phyloP scores from a whole-genome alignment of 2,888 invertebrate species.

The Pinctada fucata region DNA sequence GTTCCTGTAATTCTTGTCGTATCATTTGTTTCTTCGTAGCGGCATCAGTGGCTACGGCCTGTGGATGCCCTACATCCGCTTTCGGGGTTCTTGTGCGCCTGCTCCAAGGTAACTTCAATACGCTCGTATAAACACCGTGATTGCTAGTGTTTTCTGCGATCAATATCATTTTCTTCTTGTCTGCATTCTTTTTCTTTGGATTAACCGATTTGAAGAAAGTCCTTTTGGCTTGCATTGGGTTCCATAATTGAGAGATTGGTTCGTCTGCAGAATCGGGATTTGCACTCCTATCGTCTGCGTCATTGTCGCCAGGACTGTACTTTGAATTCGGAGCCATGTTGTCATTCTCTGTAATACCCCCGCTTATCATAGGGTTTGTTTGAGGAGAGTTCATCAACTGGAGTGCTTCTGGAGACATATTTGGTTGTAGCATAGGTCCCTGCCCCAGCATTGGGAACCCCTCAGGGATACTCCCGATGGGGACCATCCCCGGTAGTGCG shows the following conservation, averaged over 20 bases:
- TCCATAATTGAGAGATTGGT: constrained; percentile 18
- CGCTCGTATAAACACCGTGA: constrained; percentile 70
- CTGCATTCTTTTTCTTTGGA: constrained; percentile 25
- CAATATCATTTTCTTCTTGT: constrained; percentile 62
- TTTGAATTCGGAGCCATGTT: background rate
- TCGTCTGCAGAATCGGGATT: background rate
- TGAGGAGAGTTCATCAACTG: constrained; percentile 26
- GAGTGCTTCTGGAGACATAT: constrained; percentile 16
- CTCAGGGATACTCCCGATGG: constrained; percentile 8
- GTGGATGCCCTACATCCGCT: constrained; percentile 37
- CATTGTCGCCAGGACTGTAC: background rate
- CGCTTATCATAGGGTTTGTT: constrained; percentile 26
- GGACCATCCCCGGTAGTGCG: constrained; percentile 13
- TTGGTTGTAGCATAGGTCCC: constrained; percentile 13
- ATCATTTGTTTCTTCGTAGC: constrained; percentile 6
- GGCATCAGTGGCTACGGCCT: constrained; percentile 7
- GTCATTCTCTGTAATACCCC: constrained; percentile 19
- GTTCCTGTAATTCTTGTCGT: constrained; percentile 5
- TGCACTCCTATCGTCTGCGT: background rate
- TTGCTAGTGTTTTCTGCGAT: constrained; percentile 65
- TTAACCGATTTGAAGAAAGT: background rate
- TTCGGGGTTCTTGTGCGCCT: constrained; percentile 64
- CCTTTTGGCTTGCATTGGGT: constrained; percentile 28
- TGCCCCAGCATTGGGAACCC: background rate
- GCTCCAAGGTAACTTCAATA: constrained; percentile 70